Evolutionary conservation across 2,113 vertebrate genomes (phyloP), one percentile per base, ranked within the genome.

Genomic region (Petrocephalus zakoni): DNA sequence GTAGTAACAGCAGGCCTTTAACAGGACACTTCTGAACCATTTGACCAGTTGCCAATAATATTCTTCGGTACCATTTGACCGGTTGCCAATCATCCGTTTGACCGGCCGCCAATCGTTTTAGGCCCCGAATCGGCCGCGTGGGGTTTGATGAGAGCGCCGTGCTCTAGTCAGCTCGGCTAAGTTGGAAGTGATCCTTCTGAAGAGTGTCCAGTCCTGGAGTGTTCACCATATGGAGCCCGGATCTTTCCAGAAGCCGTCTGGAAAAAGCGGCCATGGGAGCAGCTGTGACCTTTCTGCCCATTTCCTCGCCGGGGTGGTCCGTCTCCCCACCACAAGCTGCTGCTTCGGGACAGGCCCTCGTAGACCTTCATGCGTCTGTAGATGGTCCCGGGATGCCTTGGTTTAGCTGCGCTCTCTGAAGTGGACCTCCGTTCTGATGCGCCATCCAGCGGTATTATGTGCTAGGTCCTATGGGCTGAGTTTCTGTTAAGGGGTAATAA

Each of bases 211-310:
- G 84, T 34, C 52, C 29, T 49, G 52, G 11, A 86, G 84, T 7
- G n/a, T 86, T 15, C 15, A 52, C 84, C 84, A 86, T 86, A 86
- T 86, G 84, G 84, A 86, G 2, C 15, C 84, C 61, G 13, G 84
- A 52, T 52, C 29, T 49, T 86, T 86, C 52, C 53, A 86, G 49
- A 86, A 56, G 84, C 29, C 22, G 84, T 86, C 84, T 86, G 52
- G 29, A 86, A 56, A 52, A 55, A 86, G 29, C 13, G 25, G 51
- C 15, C 13, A 10, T 37, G 84, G 52, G 51, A 51, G 15, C 84
- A 86, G 84, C 86, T 64, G 86, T 61, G 86, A 87, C 86, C 72
- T 88, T 82, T 88, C 87, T 88, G 72, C 52, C 51, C 34, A 25
- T 37, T 81, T 87, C 53, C 56, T 64, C 56, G 34, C 37, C 5